These are phyloP conservation scores for Fringilla coelebs DNA, from an alignment of 2,797 vertebrate species.

Conservation along the genomic window DNA sequence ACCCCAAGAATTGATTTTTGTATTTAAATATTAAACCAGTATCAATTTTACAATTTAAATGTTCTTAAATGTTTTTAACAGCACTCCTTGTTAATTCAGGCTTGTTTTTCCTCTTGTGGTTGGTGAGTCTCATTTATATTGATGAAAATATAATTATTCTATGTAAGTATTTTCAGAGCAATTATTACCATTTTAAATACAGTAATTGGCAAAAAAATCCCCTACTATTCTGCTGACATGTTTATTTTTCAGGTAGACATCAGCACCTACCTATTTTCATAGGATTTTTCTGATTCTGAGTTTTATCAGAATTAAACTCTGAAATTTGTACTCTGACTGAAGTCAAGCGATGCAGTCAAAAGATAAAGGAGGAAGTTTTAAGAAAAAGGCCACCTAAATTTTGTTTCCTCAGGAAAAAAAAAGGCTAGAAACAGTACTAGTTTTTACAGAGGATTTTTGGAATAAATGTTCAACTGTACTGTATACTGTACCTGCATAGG, in stretches of 20 bases:
- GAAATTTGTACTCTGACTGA: background rate
- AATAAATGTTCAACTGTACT: background rate
- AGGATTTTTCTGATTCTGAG: background rate
- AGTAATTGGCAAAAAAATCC: background rate
- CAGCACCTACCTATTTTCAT: background rate
- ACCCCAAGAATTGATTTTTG: background rate
- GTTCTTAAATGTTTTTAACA: background rate
- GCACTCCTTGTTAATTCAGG: background rate
- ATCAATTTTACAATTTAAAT: background rate
- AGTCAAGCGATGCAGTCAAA: background rate
- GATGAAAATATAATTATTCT: background rate
- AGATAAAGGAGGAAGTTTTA: background rate
- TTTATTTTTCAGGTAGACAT: background rate
- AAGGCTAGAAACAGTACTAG: background rate
- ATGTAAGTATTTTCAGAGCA: background rate
- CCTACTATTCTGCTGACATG: background rate
- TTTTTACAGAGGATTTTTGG: background rate
- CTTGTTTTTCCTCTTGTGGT: background rate
- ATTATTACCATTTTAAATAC: background rate
- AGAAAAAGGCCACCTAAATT: background rate
- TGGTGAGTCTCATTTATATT: background rate
- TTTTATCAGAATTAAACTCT: background rate
- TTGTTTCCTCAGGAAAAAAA: background rate
- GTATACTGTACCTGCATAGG: slow-evolving; percentile 86
- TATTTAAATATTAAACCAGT: background rate